phyloP scores from a whole-genome alignment of 2,797 vertebrate species.

The Leptatherina wallacei region DNA sequence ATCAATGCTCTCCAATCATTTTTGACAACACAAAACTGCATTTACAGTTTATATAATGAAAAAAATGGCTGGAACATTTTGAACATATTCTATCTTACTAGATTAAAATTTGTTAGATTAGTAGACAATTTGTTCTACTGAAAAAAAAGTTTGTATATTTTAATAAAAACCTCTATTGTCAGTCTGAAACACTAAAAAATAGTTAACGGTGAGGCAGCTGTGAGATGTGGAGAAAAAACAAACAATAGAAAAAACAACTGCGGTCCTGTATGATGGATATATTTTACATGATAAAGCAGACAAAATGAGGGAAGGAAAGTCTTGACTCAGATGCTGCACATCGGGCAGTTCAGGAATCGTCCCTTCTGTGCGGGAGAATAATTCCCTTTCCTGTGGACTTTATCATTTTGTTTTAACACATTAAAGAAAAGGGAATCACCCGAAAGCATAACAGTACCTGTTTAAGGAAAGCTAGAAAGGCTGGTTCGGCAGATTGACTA shows the following conservation, averaged over 20 bases:
- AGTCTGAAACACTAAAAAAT: too few relatives aligned
- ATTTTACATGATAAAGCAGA: neutral
- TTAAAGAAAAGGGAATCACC: neutral
- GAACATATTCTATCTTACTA: neutral
- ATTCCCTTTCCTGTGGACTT: neutral
- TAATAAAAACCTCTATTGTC: too few relatives aligned
- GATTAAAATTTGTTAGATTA: neutral
- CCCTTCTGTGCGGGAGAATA: neutral
- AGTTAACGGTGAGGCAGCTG: too few relatives aligned
- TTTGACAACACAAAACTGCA: too few relatives aligned
- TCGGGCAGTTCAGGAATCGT: neutral
- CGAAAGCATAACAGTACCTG: neutral
- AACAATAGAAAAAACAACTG: too few relatives aligned
- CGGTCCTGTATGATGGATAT: neutral
- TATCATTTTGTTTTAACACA: neutral
- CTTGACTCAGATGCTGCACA: neutral
- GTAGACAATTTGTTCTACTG: neutral
- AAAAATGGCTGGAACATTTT: too few relatives aligned
- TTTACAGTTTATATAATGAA: too few relatives aligned
- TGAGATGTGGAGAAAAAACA: too few relatives aligned
- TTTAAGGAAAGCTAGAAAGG: neutral
- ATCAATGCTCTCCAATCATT: too few relatives aligned
- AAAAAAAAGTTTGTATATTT: neutral
- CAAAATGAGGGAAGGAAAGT: neutral
- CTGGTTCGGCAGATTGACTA: neutral